A percentile compares a stretch with the other conserved stretches of the same genome.
These are phyloP conservation scores for Plestiodon gilberti DNA, from an alignment of 2,113 vertebrate genomes.

Conservation along the genomic window DNA sequence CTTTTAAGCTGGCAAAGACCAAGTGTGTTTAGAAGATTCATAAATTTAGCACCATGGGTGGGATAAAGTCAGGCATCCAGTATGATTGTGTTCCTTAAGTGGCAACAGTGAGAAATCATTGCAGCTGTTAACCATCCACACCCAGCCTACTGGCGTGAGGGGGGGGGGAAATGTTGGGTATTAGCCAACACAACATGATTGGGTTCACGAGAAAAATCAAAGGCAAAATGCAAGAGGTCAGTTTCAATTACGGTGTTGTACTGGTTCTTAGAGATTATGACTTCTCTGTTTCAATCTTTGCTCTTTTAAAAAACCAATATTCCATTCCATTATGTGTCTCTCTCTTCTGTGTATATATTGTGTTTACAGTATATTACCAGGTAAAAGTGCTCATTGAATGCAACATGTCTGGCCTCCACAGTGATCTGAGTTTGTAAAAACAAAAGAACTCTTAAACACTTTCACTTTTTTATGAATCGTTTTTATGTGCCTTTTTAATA, in stretches of 20 bases:
- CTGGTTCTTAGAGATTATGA: constrained; percentile 43
- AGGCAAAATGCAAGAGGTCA: constrained; percentile 67
- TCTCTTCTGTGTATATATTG: not conserved
- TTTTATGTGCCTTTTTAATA: not conserved
- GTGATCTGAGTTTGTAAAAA: not conserved
- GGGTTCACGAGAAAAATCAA: constrained; percentile 68
- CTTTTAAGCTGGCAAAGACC: constrained; percentile 59
- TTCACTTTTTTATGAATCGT: not conserved
- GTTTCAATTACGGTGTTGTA: constrained; percentile 42
- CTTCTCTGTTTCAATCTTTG: constrained; percentile 50
- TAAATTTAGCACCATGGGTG: constrained; percentile 65
- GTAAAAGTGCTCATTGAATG: constrained; percentile 4
- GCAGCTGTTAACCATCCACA: constrained; percentile 74
- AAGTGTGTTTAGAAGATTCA: constrained; percentile 60
- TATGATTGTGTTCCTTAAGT: constrained; percentile 62
- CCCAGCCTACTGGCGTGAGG: constrained; percentile 53
- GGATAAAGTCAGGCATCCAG: constrained; percentile 70
- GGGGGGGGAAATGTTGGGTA: constrained; percentile 57
- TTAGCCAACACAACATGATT: constrained; percentile 68
- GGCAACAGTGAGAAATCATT: constrained; percentile 73
- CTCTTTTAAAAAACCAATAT: constrained; percentile 50
- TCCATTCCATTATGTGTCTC: constrained; percentile 8
- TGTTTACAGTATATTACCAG: constrained; percentile 12
- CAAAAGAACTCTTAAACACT: not conserved
- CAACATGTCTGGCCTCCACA: not conserved